Base-by-base conservation (phyloP, 2,888 invertebrate species). In the Bellardia pandia region DNA sequence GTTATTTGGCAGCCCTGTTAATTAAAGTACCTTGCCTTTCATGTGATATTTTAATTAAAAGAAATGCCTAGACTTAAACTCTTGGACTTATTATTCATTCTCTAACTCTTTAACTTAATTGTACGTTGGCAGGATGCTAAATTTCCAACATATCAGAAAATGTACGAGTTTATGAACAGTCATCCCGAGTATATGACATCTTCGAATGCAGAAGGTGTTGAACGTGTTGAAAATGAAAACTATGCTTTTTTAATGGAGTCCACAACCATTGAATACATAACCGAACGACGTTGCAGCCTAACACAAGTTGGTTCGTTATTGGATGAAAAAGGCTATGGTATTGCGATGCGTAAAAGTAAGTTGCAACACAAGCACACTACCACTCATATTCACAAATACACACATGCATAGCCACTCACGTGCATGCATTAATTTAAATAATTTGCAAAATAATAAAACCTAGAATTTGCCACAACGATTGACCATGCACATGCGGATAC, bases 211-310 rank as follows among this genome's bases (percentile, higher is more conserved):
- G 94, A 94, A 48, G 97, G 96, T 0, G 95, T 96, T 3, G 91
- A 94, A 1, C 94, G 94, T 58, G 94, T 94, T 0, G 91, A 94
- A 77, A 92, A 91, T 62, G 94, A 92, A 51, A 94, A 95, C 89
- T 97, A 97, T 91, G 97, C 97, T 0, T 97, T 96, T 91, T 94
- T 97, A 40, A 96, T 97, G 96, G 97, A 97, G 93, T 96, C 96
- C 2, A 95, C 96, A 0, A 96, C 96, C 5, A 96, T 97, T 86
- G 97, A 97, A 91, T 97, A 97, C 91, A 94, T 95, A 58, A 94
- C 95, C 14, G 95, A 96, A 90, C 93, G 96, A 45, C 94, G 95
- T 62, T 97, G 96, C 91, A 95, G 95, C 53, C 94, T 96, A 82
- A 95, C 94, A 0, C 94, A 95, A 91, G 93, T 95, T 48, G 96